These are phyloP conservation scores for Eutolmus rufibarbis DNA, from an alignment of 2,888 invertebrate species.

Conservation along the genomic window DNA sequence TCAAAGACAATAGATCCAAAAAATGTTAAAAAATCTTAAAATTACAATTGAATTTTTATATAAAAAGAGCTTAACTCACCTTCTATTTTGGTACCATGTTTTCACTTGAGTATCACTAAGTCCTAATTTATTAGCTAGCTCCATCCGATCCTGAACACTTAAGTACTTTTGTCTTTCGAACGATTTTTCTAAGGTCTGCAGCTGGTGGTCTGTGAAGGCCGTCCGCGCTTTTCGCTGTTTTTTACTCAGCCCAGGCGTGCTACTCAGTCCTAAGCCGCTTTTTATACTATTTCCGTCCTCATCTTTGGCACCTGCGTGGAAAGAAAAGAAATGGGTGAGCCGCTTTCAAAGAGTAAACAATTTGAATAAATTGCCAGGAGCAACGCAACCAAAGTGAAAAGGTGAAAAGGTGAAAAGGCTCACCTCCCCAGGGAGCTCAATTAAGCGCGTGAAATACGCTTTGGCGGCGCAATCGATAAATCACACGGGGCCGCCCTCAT, in stretches of 20 bases:
- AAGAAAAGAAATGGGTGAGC: constrained; percentile 45
- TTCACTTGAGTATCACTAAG: constrained; percentile 99
- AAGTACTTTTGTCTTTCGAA: constrained; percentile 97
- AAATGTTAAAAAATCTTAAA: background rate
- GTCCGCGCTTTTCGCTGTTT: constrained; percentile 97
- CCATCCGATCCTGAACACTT: constrained; percentile 97
- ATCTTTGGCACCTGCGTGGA: constrained; percentile 78
- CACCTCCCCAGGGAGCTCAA: background rate
- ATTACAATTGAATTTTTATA: background rate
- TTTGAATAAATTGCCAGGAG: background rate
- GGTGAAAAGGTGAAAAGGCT: background rate
- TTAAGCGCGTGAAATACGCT: background rate
- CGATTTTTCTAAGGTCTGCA: constrained; percentile 94
- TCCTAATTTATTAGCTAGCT: constrained; percentile 93
- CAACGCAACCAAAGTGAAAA: background rate
- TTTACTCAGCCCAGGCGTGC: constrained; percentile 72
- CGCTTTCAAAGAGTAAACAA: background rate
- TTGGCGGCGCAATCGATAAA: background rate
- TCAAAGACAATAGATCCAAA: too few species aligned
- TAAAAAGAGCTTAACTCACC: constrained; percentile 68
- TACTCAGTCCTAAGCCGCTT: constrained; percentile 59
- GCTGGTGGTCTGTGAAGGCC: constrained; percentile 98
- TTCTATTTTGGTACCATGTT: constrained; percentile 99
- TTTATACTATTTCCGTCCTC: constrained; percentile 71
- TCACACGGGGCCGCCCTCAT: background rate